Conservation (phyloP, 2,888 invertebrate species). For the Erebia ligea region DNA sequence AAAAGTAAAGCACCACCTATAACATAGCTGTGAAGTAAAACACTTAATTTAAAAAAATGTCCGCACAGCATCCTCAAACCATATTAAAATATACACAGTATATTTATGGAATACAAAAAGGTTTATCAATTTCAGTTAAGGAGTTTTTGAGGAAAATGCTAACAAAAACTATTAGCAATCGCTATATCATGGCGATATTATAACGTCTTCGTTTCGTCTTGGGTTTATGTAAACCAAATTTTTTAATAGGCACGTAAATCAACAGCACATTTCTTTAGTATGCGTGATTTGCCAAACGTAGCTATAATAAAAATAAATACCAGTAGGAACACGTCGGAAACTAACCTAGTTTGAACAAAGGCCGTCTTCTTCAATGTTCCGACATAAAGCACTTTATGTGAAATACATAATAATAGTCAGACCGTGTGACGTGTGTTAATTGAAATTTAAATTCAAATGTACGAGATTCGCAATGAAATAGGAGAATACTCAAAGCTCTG, state of each 20-base stretch:
- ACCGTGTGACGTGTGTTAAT: neutral
- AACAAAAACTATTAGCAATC: no score
- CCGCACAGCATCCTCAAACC: no score
- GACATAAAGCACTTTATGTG: constrained; percentile 3
- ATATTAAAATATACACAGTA: no score
- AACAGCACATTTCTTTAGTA: neutral
- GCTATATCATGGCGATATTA: neutral
- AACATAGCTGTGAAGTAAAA: no score
- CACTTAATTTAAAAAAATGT: no score
- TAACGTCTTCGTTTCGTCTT: neutral
- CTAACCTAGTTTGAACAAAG: constrained; percentile 18
- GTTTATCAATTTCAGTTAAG: no score
- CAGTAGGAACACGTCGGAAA: neutral
- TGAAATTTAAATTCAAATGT: neutral
- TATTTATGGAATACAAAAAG: no score
- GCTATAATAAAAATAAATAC: neutral
- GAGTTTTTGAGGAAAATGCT: no score
- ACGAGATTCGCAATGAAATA: neutral
- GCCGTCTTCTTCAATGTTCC: constrained; percentile 15
- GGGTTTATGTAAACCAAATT: neutral
- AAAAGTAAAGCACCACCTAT: no score
- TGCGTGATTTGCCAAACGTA: neutral
- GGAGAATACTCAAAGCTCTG: neutral
- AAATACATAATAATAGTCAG: constrained; percentile 1
- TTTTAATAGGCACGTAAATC: neutral